Evolutionary conservation across 2,797 vertebrate species (phyloP).

Genomic region (Macropus fuliginosus): DNA sequence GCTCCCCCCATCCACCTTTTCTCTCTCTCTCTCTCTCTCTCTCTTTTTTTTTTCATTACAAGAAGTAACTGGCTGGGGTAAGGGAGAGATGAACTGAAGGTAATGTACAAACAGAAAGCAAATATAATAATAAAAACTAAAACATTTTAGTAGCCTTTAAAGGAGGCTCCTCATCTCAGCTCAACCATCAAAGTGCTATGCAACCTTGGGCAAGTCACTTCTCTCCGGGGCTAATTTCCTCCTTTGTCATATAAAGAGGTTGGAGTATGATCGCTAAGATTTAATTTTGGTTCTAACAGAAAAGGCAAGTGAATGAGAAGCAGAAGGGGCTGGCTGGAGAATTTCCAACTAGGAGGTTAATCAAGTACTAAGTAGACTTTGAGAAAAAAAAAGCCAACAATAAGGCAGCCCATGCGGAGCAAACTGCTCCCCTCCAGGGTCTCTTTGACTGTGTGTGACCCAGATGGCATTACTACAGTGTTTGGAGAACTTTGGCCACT

Average conservation of each 20-base stretch:
- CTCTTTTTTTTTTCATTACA: background rate
- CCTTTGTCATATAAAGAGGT: background rate
- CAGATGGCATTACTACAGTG: background rate
- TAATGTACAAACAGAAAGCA: background rate
- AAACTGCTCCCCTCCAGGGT: background rate
- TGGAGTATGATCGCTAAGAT: background rate
- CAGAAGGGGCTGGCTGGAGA: conserved; percentile 68
- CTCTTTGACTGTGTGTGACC: background rate
- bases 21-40: too few species aligned
- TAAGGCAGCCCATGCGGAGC: background rate
- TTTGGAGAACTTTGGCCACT: background rate
- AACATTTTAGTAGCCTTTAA: background rate
- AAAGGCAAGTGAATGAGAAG: conserved; percentile 45
- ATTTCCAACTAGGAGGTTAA: background rate
- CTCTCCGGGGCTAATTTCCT: background rate
- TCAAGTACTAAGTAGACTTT: background rate
- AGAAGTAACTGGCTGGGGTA: background rate
- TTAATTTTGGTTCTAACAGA: conserved; percentile 1
- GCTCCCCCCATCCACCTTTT: background rate
- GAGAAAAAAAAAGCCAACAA: background rate
- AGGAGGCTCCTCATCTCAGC: background rate
- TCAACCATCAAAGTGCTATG: background rate
- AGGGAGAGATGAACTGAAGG: background rate
- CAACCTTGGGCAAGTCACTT: background rate
- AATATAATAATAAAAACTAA: background rate